These are phyloP conservation scores for Xerus inauris DNA, from an alignment of 2,113 vertebrate genomes.

Conservation along the genomic window DNA sequence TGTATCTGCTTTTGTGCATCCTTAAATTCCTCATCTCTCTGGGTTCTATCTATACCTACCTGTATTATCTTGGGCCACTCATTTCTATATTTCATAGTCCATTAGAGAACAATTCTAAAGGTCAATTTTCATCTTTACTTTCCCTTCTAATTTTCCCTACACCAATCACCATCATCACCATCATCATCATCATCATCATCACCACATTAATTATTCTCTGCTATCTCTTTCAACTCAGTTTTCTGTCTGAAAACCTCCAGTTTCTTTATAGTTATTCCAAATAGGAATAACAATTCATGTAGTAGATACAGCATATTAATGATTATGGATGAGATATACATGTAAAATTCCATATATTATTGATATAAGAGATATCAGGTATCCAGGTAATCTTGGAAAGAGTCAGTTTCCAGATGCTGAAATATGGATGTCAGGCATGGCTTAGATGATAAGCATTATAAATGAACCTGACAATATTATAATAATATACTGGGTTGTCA, in stretches of 20 bases:
- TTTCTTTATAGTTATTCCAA: not conserved
- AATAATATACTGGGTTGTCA: not conserved
- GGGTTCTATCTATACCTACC: accelerated
- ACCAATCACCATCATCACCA: not conserved
- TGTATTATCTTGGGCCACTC: not conserved
- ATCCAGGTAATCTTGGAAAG: not conserved
- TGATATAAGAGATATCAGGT: not conserved
- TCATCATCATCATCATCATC: not conserved
- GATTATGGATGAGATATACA: not conserved
- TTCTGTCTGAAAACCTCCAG: not conserved
- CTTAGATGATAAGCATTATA: not conserved
- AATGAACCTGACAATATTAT: not conserved
- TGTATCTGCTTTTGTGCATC: not conserved
- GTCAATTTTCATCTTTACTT: not conserved
- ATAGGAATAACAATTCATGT: not conserved
- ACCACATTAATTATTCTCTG: not conserved
- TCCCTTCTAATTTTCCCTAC: not conserved
- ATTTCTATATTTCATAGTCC: not conserved
- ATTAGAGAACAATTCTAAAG: not conserved
- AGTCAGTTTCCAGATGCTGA: not conserved
- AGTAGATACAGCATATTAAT: not conserved
- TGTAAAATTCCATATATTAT: not conserved
- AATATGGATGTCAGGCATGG: accelerated
- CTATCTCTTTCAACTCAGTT: not conserved
- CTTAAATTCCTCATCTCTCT: not conserved